These are phyloP conservation scores for Corbicula japonica DNA, from an alignment of 2,888 invertebrate species.

Conservation along the genomic window DNA sequence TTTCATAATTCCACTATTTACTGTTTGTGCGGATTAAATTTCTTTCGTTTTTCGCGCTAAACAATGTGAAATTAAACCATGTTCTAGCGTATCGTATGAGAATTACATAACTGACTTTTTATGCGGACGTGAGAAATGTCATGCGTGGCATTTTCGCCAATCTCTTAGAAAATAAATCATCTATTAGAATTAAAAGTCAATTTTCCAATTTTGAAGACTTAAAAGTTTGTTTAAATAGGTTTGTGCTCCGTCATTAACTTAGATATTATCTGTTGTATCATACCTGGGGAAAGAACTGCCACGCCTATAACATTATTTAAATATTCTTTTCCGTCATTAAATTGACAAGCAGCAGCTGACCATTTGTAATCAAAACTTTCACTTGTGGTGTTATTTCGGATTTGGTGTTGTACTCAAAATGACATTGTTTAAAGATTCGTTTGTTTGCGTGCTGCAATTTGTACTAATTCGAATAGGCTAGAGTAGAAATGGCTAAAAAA, in stretches of 20 bases:
- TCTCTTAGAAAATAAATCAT: too few relatives aligned
- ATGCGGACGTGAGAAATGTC: too few relatives aligned
- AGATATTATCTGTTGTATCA: background rate
- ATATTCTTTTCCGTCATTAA: background rate
- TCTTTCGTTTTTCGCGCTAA: too few relatives aligned
- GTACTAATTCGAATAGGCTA: background rate
- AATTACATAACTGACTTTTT: too few relatives aligned
- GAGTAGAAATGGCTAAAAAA: background rate
- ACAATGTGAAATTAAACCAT: too few relatives aligned
- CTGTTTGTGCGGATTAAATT: too few relatives aligned
- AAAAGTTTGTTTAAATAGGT: background rate
- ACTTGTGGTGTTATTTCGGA: too few relatives aligned
- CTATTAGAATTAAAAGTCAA: too few relatives aligned
- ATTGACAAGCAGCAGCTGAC: background rate
- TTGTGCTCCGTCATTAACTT: background rate
- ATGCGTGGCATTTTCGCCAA: too few relatives aligned
- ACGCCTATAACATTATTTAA: background rate
- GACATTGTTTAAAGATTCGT: constrained; percentile 1
- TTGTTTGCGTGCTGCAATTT: background rate
- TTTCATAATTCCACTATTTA: background rate
- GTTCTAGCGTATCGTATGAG: too few relatives aligned
- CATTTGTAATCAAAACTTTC: too few relatives aligned
- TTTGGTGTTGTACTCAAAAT: too few relatives aligned
- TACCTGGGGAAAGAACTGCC: background rate
- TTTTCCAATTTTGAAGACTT: background rate